phyloP scores from a whole-genome alignment of 2,113 vertebrate genomes.

The Crypturellus undulatus region DNA sequence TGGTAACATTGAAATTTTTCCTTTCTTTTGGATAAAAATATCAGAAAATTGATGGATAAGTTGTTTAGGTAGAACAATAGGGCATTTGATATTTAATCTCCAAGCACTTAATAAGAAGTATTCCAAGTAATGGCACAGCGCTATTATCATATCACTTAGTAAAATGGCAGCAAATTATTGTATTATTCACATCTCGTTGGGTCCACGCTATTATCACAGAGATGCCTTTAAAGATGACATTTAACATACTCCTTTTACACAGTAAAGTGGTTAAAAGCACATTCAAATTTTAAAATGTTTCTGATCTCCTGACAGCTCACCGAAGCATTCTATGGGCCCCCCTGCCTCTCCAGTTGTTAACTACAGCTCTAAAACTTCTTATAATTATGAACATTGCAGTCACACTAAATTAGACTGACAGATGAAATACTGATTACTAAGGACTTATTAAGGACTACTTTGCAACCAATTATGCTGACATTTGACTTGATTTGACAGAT shows the following conservation, averaged over 20 bases:
- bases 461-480: conserved; percentile 78
- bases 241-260: conserved; percentile 66
- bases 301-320: conserved; percentile 71
- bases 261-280: conserved; percentile 74
- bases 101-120: conserved; percentile 72
- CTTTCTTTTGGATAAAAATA: conserved; percentile 74
- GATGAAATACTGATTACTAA: conserved; percentile 78
- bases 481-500: conserved; percentile 79
- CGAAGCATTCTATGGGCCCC: conserved; percentile 59
- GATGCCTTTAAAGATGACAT: conserved; percentile 72
- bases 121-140: conserved; percentile 71
- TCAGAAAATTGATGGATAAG: conserved; percentile 72
- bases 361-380: conserved; percentile 74
- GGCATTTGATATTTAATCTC: conserved; percentile 72
- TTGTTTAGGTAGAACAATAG: conserved; percentile 75
- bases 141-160: conserved; percentile 74
- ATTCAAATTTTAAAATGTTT: conserved; percentile 70
- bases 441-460: conserved; percentile 79
- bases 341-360: conserved; percentile 70
- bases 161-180: conserved; percentile 75
- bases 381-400: conserved; percentile 75
- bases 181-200: conserved; percentile 74
- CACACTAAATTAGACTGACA: conserved; percentile 78
- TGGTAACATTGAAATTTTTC: conserved; percentile 56
- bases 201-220: conserved; percentile 65